Conservation (phyloP, 2,888 invertebrate species). For the Cerastoderma edule region DNA sequence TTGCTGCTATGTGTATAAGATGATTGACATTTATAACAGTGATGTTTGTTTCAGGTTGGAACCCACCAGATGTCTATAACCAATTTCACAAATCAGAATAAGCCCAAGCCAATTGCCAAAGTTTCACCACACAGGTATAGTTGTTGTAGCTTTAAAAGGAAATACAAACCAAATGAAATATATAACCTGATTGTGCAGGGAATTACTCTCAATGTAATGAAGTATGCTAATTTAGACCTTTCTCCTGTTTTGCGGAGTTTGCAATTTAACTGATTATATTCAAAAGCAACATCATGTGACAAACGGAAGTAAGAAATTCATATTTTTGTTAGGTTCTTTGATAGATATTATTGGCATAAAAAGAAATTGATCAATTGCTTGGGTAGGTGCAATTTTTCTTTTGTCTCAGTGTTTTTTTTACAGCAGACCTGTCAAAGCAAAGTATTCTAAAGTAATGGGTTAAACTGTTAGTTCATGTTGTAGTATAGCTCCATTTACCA, state of each 20-base stretch:
- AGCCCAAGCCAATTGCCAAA: slow-evolving; percentile 70
- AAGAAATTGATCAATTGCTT: too few relatives aligned
- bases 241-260: too few relatives aligned
- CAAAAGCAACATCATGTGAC: too few relatives aligned
- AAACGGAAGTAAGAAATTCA: too few relatives aligned
- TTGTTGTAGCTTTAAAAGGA: neutral
- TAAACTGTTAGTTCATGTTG: neutral
- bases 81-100: slow-evolving; percentile 64
- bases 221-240: too few relatives aligned
- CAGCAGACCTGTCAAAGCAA: too few relatives aligned
- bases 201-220: too few relatives aligned
- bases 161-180: too few relatives aligned
- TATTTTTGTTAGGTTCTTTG: too few relatives aligned
- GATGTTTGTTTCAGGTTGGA: slow-evolving; percentile 26
- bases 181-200: too few relatives aligned
- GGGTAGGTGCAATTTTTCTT: neutral
- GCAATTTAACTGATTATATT: too few relatives aligned
- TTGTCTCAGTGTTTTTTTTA: neutral
- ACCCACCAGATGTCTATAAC: slow-evolving; percentile 67
- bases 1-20: too few relatives aligned
- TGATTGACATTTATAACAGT: neutral
- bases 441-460: neutral
- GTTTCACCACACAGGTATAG: slow-evolving; percentile 73
- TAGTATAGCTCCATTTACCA: neutral
- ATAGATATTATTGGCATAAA: neutral